Evolutionary conservation across 2,797 vertebrate genomes (phyloP).

Genomic region (Diplodus puntazzo): DNA sequence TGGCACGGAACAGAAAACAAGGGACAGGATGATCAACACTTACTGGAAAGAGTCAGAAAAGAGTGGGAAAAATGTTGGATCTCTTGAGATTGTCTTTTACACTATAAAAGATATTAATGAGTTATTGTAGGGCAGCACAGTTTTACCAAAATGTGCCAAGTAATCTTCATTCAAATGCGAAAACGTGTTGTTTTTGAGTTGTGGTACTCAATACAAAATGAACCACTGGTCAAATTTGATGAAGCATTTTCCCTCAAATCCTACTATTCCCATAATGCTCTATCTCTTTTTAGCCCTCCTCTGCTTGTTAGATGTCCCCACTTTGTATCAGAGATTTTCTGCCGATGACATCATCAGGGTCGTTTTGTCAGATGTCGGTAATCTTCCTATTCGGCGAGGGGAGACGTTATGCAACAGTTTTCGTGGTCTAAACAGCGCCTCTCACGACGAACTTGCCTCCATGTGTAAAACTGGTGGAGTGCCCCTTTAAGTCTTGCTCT

Average conservation of each 20-base stretch:
- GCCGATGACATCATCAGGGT: not conserved
- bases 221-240: not conserved
- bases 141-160: not conserved
- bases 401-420: not conserved
- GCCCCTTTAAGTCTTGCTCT: not conserved
- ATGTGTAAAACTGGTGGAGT: not conserved
- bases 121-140: not conserved
- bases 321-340: not conserved
- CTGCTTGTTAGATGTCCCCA: no score
- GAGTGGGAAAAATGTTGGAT: not conserved
- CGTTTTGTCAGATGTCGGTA: not conserved
- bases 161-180: not conserved
- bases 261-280: not conserved
- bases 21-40: not conserved
- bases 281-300: not conserved
- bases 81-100: not conserved
- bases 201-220: not conserved
- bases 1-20: not conserved
- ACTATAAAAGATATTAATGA: not conserved
- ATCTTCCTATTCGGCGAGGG: not conserved
- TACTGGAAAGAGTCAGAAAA: conserved; percentile 14
- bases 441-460: no score
- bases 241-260: not conserved
- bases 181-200: no score
- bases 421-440: not conserved